Conservation (phyloP, 2,888 invertebrate species). For the Brachypalpus laphriformis region DNA sequence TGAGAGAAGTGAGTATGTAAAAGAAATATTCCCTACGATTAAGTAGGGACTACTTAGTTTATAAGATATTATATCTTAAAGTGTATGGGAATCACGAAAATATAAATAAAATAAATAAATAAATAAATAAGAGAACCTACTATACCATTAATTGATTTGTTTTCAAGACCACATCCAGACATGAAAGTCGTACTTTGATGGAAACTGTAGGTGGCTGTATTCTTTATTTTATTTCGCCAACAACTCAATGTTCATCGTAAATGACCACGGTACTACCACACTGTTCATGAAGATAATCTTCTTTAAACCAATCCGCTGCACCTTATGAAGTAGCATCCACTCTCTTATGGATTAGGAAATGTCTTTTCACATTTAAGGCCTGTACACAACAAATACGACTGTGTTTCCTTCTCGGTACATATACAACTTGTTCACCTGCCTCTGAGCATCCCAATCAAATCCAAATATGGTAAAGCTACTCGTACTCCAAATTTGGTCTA, state of each 20-base stretch:
- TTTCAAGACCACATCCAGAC: too few species aligned
- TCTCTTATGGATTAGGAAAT: conserved; percentile 25
- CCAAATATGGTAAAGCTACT: conserved; percentile 32
- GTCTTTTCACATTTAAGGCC: conserved; percentile 16
- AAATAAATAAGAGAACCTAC: too few species aligned
- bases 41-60: too few species aligned
- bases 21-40: too few species aligned
- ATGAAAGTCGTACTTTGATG: neutral
- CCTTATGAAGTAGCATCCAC: conserved; percentile 2
- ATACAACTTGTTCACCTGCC: conserved; percentile 38
- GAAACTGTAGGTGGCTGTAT: neutral
- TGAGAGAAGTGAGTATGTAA: too few species aligned
- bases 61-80: too few species aligned
- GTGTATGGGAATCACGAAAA: too few species aligned
- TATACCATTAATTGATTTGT: too few species aligned
- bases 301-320: neutral
- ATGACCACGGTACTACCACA: neutral
- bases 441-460: conserved; percentile 16
- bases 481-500: conserved; percentile 62
- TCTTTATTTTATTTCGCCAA: neutral
- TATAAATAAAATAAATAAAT: too few species aligned
- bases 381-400: neutral
- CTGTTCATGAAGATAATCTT: neutral
- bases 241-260: neutral
- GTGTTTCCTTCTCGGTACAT: conserved; percentile 11